These are phyloP conservation scores for Eubucco bourcierii DNA, from an alignment of 2,113 vertebrate genomes.

Conservation along the genomic window DNA sequence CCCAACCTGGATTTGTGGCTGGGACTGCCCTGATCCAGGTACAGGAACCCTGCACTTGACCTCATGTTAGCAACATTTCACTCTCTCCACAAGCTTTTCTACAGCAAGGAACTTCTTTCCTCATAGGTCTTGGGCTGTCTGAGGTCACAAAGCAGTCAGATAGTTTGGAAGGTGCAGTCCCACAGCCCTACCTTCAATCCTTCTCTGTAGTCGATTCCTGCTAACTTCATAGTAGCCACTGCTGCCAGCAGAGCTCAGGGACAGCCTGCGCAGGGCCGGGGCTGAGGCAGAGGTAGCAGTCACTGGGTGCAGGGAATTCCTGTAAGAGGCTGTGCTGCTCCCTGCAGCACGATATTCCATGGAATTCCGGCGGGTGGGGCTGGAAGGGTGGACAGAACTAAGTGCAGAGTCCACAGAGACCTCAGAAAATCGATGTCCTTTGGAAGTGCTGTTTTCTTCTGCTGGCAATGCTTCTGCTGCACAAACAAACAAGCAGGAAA, in stretches of 20 bases:
- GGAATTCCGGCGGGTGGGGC: slow-evolving; percentile 68
- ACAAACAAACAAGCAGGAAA: background rate
- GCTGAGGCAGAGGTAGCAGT: slow-evolving; percentile 68
- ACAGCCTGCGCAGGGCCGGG: slow-evolving; percentile 69
- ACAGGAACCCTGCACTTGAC: no score
- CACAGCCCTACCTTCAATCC: slow-evolving; percentile 85
- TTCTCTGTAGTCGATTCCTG: slow-evolving; percentile 76
- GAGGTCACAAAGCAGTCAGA: background rate
- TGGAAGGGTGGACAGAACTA: slow-evolving; percentile 81
- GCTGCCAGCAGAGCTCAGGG: slow-evolving; percentile 70
- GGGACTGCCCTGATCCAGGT: no score
- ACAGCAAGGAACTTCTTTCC: background rate
- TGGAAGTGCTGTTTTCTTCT: slow-evolving; percentile 80
- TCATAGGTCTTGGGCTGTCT: background rate
- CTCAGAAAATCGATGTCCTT: slow-evolving; percentile 83
- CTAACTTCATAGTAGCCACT: slow-evolving; percentile 71
- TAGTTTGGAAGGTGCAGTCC: background rate
- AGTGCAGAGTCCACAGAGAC: slow-evolving; percentile 82
- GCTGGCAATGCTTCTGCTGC: slow-evolving; percentile 84
- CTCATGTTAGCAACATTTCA: background rate
- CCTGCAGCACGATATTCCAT: slow-evolving; percentile 74
- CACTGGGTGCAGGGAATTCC: slow-evolving; percentile 50
- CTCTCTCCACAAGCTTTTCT: background rate
- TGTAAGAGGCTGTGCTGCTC: slow-evolving; percentile 73
- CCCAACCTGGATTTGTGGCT: no score